Evolutionary conservation across 2,888 invertebrate genomes (phyloP), one percentile per base, ranked within the genome.

Genomic region (Tiliacea aurago): DNA sequence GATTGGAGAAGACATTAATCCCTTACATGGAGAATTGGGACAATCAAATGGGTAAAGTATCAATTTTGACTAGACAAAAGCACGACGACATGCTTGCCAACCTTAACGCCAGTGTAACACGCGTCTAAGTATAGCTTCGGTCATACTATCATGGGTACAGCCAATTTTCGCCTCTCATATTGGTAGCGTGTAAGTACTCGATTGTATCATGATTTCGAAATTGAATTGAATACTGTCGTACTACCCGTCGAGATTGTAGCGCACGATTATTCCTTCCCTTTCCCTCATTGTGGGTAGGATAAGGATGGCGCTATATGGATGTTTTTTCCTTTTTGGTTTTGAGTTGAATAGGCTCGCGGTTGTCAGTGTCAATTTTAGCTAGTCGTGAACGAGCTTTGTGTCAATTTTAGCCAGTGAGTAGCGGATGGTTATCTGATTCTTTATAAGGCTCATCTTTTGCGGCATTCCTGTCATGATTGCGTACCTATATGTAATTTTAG

Each of bases 101-200:
- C 58, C 72, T 75, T 5, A 3, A 13, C 3, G 55, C 4, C 90
- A 37, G 81, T 93, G 83, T 90, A 84, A 91, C 87, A 76, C 87
- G 49, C 23, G 68, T 86, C 83, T 92, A 93, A 94, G 92, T 92
- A 94, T 92, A 93, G 90, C 86, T 85, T 80, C 82, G 87, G 87
- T 90, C 89, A 83, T 89, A 90, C 92, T 93, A 92, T 92, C 91
- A 91, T 91, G 90, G 92, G 87, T 88, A 89, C 90, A 90, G 89
- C 91, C 94, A 95, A 95, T 95, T 94, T 94, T 93, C 94, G 92
- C 94, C 93, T 93, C 93, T 94, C 94, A 93, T 94, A 94, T 95
- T 94, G 94, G 95, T 95, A 95, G 94, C 94, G 90, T 91, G 88
- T 93, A 93, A 93, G 93, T 92, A 91, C 91, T 88, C 89, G 93